Conservation (phyloP, 2,113 vertebrate genomes). For the Suncus etruscus region DNA sequence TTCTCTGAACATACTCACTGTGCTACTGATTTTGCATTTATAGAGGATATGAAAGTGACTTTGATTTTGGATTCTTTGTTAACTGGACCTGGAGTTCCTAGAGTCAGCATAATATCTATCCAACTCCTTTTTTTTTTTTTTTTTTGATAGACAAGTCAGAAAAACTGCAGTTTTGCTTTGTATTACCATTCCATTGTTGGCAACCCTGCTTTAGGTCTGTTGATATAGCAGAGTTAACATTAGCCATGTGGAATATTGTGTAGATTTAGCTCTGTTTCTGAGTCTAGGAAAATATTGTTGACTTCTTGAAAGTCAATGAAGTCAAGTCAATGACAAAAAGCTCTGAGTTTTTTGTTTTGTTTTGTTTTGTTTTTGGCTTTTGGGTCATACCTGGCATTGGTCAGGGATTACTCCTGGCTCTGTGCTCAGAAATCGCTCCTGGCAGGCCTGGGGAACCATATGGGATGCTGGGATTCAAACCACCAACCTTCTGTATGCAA, state of each 20-base stretch:
- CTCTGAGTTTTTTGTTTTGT: background rate
- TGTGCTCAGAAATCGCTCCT: too few species aligned
- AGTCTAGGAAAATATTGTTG: background rate
- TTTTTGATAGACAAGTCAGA: too few species aligned
- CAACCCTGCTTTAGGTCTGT: background rate
- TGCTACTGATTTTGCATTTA: background rate
- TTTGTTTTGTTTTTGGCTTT: too few species aligned
- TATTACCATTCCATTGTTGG: background rate
- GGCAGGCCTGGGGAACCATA: too few species aligned
- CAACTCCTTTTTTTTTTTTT: background rate
- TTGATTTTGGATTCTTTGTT: background rate
- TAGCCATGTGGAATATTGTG: background rate
- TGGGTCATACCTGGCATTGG: too few species aligned
- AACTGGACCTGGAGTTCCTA: background rate
- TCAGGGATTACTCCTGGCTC: too few species aligned
- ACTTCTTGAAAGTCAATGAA: background rate
- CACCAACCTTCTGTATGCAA: too few species aligned
- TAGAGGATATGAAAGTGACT: background rate
- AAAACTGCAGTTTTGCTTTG: background rate
- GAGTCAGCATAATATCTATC: background rate
- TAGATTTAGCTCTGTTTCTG: background rate
- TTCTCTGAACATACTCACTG: background rate
- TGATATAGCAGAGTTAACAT: background rate
- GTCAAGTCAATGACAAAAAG: background rate
- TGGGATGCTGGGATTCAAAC: too few species aligned